Percentiles rank a stretch among this genome's conserved stretches.
Conservation (phyloP, 2,797 vertebrate species). For the Petrocephalus schoutedeni region DNA sequence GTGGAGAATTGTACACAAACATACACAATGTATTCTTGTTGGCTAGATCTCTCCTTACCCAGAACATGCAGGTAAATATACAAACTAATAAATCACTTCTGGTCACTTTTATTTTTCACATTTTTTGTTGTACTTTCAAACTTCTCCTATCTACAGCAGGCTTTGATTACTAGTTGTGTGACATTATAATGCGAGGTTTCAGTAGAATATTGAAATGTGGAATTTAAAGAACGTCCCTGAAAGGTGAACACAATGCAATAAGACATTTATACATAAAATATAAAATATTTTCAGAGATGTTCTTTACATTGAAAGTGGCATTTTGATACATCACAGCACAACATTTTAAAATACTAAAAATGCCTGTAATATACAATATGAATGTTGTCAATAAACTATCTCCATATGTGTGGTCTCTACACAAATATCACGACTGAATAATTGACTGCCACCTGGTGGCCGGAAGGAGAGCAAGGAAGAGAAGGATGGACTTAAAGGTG, state of each 20-base stretch:
- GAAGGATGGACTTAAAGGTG: not conserved
- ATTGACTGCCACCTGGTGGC: not conserved
- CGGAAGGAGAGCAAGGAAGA: not conserved
- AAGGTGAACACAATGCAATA: slow-evolving; percentile 63
- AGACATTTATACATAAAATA: slow-evolving; percentile 64
- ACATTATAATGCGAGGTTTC: slow-evolving; percentile 27
- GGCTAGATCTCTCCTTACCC: slow-evolving; percentile 38
- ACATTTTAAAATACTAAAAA: slow-evolving; percentile 46
- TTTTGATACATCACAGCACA: slow-evolving; percentile 52
- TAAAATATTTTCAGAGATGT: slow-evolving; percentile 71
- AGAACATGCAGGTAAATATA: slow-evolving; percentile 24
- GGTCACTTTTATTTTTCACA: slow-evolving; percentile 39
- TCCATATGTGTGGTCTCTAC: not conserved
- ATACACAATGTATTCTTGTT: slow-evolving; percentile 15
- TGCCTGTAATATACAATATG: slow-evolving; percentile 28
- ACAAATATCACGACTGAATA: not conserved
- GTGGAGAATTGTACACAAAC: slow-evolving; percentile 16
- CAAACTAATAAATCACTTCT: slow-evolving; percentile 24
- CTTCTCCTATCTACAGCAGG: slow-evolving; percentile 36
- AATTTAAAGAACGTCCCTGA: slow-evolving; percentile 44
- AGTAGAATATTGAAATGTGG: slow-evolving; percentile 54
- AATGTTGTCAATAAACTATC: not conserved
- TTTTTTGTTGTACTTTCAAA: slow-evolving; percentile 45
- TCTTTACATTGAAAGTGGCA: slow-evolving; percentile 61
- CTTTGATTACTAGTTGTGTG: slow-evolving; percentile 45